Conservation (phyloP, 2,113 vertebrate species). For the Labeo rohita region DNA sequence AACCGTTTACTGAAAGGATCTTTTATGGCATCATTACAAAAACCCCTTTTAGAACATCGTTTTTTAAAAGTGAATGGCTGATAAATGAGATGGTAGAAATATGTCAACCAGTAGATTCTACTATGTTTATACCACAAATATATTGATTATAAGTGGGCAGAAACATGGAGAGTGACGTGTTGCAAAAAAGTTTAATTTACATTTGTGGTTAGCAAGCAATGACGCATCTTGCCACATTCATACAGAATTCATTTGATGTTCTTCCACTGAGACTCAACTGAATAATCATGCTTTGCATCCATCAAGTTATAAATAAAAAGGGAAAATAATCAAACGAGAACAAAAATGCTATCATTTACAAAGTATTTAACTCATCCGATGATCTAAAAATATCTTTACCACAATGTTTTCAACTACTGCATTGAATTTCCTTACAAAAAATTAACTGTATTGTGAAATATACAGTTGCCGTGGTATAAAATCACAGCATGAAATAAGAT, state of each 20-base stretch:
- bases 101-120: not conserved
- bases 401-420: not conserved
- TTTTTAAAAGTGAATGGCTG: not conserved
- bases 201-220: not conserved
- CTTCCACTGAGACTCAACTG: not conserved
- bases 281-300: not conserved
- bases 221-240: not conserved
- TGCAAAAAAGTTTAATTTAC: not conserved
- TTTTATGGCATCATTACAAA: not conserved
- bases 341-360: not conserved
- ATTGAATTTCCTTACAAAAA: not conserved
- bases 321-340: not conserved
- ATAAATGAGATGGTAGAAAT: not conserved
- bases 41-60: not conserved
- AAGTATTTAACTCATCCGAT: not conserved
- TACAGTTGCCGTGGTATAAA: not conserved
- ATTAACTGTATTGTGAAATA: not conserved
- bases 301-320: not conserved
- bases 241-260: not conserved
- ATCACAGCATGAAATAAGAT: not conserved
- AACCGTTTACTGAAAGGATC: too few relatives aligned
- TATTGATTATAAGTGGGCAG: not conserved
- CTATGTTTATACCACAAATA: not conserved
- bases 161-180: not conserved
- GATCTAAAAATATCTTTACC: not conserved